Percentiles rank a stretch among this genome's conserved stretches.
These are phyloP conservation scores for Oreohelix idahoensis DNA, from an alignment of 1,140 invertebrate species.

Conservation along the genomic window DNA sequence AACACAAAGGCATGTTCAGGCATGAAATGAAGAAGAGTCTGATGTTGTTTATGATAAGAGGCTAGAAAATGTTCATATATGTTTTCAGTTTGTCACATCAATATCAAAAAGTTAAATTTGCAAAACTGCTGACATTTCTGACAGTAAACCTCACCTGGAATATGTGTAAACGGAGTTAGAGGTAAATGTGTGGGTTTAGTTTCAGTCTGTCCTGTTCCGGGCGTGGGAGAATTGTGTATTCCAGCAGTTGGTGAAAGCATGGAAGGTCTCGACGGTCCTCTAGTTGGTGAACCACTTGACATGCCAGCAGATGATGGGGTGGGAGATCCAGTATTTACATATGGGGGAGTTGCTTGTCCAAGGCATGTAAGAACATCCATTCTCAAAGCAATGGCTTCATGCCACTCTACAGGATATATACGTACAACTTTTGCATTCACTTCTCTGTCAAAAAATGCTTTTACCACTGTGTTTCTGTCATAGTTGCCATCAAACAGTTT, in stretches of 20 bases:
- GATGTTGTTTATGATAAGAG: no score
- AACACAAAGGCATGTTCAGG: no score
- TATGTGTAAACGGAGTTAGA: background rate
- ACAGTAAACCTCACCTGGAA: background rate
- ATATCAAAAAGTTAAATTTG: no score
- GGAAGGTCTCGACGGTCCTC: background rate
- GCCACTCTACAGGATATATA: conserved; percentile 58
- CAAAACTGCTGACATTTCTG: no score
- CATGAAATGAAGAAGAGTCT: no score
- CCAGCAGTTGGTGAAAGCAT: background rate
- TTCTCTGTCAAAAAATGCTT: conserved; percentile 49
- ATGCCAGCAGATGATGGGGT: background rate
- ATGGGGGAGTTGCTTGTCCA: conserved; percentile 27
- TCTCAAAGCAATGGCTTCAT: conserved; percentile 52
- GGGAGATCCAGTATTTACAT: background rate
- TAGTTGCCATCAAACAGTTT: conserved; percentile 56
- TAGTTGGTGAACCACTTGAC: background rate
- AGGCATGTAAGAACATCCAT: conserved; percentile 47
- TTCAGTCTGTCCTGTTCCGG: background rate
- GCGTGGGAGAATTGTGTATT: background rate
- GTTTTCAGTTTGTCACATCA: no score
- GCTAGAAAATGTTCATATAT: no score
- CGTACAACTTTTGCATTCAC: conserved; percentile 54
- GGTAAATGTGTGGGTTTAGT: background rate
- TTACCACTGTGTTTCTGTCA: conserved; percentile 52